phyloP scores from a whole-genome alignment of 2,888 invertebrate genomes.

The Microplitis manilae region DNA sequence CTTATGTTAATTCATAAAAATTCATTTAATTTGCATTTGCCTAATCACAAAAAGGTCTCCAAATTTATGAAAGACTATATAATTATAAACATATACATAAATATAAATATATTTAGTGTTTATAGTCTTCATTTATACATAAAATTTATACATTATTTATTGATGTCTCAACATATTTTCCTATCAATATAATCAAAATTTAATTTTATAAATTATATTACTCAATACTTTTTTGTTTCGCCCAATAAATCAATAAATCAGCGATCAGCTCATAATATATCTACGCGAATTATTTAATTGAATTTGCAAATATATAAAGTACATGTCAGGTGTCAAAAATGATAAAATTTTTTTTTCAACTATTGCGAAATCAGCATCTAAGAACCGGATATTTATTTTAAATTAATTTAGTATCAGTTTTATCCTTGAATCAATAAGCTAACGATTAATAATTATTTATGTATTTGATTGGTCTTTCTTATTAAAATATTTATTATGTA shows the following conservation, averaged over 20 bases:
- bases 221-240: too few species aligned
- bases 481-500: neutral
- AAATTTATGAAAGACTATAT: neutral
- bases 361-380: neutral
- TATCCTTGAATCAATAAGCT: neutral
- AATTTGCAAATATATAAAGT: neutral
- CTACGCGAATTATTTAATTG: neutral
- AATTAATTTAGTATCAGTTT: neutral
- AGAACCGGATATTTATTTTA: neutral
- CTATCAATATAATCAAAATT: too few species aligned
- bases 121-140: neutral
- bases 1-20: neutral
- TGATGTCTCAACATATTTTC: too few species aligned
- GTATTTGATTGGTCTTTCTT: neutral
- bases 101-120: neutral
- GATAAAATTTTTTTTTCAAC: neutral
- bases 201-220: too few species aligned
- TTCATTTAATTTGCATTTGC: neutral
- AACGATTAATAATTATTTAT: neutral
- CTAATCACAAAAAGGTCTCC: conserved; percentile 15
- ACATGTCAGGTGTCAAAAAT: neutral
- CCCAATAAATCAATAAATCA: too few species aligned
- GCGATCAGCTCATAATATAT: neutral
- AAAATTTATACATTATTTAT: neutral
- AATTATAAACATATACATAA: neutral